These are phyloP conservation scores for Stegodyphus dumicola DNA, from an alignment of 1,140 invertebrate genomes.

Conservation along the genomic window DNA sequence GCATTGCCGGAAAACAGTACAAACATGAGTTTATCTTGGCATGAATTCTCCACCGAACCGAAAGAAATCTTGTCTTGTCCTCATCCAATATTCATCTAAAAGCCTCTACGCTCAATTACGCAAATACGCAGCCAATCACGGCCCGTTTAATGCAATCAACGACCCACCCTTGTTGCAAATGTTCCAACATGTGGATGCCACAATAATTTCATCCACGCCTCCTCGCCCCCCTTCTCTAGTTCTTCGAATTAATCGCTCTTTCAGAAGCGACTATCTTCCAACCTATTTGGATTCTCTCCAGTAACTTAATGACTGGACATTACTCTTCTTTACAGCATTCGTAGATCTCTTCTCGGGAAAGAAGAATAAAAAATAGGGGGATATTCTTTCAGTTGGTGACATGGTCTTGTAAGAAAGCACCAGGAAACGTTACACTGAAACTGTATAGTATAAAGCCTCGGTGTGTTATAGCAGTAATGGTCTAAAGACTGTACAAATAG, in stretches of 20 bases:
- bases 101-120: conserved; percentile 28
- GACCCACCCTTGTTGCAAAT: neutral
- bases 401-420: conserved; percentile 38
- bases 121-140: conserved; percentile 46
- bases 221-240: neutral
- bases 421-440: neutral
- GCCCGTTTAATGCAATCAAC: conserved; percentile 42
- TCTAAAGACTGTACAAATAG: too few relatives aligned
- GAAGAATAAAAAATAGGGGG: neutral
- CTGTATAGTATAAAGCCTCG: too few relatives aligned
- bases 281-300: conserved; percentile 54
- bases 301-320: conserved; percentile 53
- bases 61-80: neutral
- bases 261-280: conserved; percentile 49
- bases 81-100: neutral
- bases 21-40: too few relatives aligned
- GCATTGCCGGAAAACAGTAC: too few relatives aligned
- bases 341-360: conserved; percentile 5
- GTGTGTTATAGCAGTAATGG: too few relatives aligned
- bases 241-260: conserved; percentile 35
- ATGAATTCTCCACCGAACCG: too few relatives aligned
- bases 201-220: neutral
- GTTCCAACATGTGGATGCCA: conserved; percentile 44
- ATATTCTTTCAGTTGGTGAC: conserved; percentile 23
- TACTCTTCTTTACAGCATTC: conserved; percentile 53